Evolutionary conservation across 2,797 vertebrate species (phyloP), one percentile per base, ranked within the genome.

Genomic region (Acanthurus tractus): DNA sequence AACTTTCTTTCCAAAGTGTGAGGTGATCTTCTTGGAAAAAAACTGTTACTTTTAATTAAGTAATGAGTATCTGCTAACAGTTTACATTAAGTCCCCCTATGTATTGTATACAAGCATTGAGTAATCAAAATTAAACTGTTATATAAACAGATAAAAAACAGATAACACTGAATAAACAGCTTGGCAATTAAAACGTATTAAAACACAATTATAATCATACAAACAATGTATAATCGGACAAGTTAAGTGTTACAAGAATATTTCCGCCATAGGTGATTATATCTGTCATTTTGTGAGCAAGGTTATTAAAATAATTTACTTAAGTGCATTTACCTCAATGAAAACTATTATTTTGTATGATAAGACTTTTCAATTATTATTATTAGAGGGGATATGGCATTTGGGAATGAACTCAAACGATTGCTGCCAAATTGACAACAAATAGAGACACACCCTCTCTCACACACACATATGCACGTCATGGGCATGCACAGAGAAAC

Each of bases 1-100:
- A 65, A 29, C 63, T 76, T 83, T 81, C 42, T 69, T 52, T 83
- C 23, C 46, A 42, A 73, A 78, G 62, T 50, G 20, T 4, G 8
- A 59, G 36, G 76, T 84, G 54, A 76, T 68, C 53, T 79, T 53
- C 22, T 71, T 63, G 38, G 15, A 66, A 55, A 64, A 55, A 62
- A 81, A 66, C 76, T 69, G 6, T 5, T 15, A 29, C 46, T 70
- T 76, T 1, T 72, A 59, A 72, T 75, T 61, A 58, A 58, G 55
- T 63, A 55, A 38, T 58, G 11, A 74, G 1, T 48, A 36, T 65
- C 34, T 66, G 38, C 45, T 56, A 20, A 61, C 50, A 38, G 44
- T 50, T 38, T 7, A 54, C 8, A 20, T 40, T 48, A 34, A 49
- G 10, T 29, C 11, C 5, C 42, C 6, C 9, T 40, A 44, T 22